A percentile compares a stretch with the other conserved stretches of the same genome.
These are phyloP conservation scores for Paragorgia papillata DNA, from an alignment of 92 coral and sea anemone species.

Conservation along the genomic window DNA sequence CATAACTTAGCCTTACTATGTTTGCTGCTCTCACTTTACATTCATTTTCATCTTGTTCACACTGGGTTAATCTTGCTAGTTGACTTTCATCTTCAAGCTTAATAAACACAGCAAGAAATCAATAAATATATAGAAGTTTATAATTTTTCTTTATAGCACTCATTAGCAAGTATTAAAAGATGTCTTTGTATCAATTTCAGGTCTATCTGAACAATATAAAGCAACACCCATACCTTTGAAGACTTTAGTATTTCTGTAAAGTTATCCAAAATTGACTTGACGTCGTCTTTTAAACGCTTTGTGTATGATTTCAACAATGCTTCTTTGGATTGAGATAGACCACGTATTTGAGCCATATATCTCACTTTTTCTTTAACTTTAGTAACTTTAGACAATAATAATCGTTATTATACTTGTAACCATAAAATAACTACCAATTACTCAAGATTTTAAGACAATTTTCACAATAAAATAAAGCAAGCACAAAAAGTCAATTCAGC, in stretches of 20 bases:
- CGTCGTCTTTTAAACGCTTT: conserved; percentile 92
- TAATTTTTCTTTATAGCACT: neutral
- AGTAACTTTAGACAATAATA: neutral
- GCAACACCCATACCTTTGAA: conserved; percentile 77
- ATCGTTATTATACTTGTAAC: neutral
- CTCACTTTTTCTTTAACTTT: neutral
- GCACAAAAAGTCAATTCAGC: neutral
- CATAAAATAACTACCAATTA: neutral
- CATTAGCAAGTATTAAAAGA: too few species aligned
- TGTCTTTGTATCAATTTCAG: too few species aligned
- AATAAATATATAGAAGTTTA: neutral
- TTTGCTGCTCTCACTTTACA: conserved; percentile 93
- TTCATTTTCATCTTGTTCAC: conserved; percentile 90
- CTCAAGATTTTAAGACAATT: neutral
- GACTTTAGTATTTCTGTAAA: conserved; percentile 94
- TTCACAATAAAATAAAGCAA: neutral
- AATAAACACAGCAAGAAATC: neutral
- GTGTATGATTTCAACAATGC: conserved; percentile 91
- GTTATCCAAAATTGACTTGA: conserved; percentile 92
- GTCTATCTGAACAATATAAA: neutral
- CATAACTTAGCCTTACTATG: conserved; percentile 72
- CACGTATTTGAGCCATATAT: conserved; percentile 84
- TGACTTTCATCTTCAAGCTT: conserved; percentile 89
- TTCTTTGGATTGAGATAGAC: conserved; percentile 93
- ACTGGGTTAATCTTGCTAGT: conserved; percentile 79